A percentile compares a stretch with the other conserved stretches of the same genome.
phyloP scores from a whole-genome alignment of 2,888 invertebrate species.

The Dynastes tityus region DNA sequence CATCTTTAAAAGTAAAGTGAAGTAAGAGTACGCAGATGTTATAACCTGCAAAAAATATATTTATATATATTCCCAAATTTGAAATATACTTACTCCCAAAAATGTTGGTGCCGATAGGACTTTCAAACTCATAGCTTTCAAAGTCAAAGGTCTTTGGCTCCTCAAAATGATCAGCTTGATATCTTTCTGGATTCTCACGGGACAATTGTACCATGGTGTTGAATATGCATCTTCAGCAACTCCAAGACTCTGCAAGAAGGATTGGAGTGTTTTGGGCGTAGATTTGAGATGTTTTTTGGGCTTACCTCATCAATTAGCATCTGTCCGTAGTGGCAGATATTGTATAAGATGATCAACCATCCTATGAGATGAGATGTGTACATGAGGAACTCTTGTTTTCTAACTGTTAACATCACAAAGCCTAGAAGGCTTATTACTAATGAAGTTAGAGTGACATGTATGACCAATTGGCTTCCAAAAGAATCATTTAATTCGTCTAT shows the following conservation, averaged over 20 bases:
- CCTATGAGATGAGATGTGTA: constrained; percentile 58
- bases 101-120: constrained; percentile 54
- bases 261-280: too few relatives aligned
- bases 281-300: too few relatives aligned
- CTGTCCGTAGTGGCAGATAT: constrained; percentile 60
- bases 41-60: too few relatives aligned
- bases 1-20: constrained; percentile 50
- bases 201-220: constrained; percentile 54
- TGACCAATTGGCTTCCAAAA: constrained; percentile 58
- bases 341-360: constrained; percentile 58
- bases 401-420: constrained; percentile 57
- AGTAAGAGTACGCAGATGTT: constrained; percentile 50
- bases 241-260: constrained; percentile 53
- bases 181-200: constrained; percentile 53
- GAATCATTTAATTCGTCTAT: constrained; percentile 56
- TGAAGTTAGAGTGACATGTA: constrained; percentile 59
- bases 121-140: constrained; percentile 54
- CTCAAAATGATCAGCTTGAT: constrained; percentile 54
- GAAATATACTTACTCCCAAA: constrained; percentile 46
- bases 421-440: constrained; percentile 58
- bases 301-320: constrained; percentile 59
- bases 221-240: constrained; percentile 54
- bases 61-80: too few relatives aligned
- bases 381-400: constrained; percentile 56
- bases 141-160: constrained; percentile 54